Evolutionary conservation across 2,113 vertebrate genomes (phyloP).

Genomic region (Dromas ardeola): DNA sequence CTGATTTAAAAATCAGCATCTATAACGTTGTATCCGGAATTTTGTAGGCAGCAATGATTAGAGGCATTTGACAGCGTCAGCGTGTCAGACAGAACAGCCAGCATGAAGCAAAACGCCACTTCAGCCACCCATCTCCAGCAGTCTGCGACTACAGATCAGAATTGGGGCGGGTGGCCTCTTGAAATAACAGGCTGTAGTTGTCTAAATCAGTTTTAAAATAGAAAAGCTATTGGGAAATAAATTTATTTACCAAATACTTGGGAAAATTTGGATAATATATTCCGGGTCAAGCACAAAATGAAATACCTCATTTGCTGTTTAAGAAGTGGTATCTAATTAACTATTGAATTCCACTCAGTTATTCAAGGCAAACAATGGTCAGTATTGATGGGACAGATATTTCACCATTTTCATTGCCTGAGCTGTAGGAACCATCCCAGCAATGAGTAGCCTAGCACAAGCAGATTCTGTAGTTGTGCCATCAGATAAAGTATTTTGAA

Average conservation of each 20-base stretch:
- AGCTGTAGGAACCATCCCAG: conserved; percentile 27
- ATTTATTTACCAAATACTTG: not conserved
- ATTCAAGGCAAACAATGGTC: conserved; percentile 56
- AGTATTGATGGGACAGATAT: conserved; percentile 34
- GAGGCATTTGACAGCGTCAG: not conserved
- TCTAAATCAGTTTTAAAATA: not conserved
- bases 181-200: not conserved
- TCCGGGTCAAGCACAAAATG: conserved; percentile 16
- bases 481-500: conserved; percentile 10
- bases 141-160: not conserved
- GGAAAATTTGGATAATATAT: not conserved
- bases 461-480: not conserved
- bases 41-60: not conserved
- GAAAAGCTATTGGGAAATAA: conserved; percentile 8
- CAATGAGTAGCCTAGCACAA: not conserved
- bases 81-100: not conserved
- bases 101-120: not conserved
- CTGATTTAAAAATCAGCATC: not conserved
- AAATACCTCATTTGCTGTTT: not conserved
- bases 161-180: not conserved
- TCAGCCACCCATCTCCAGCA: not conserved
- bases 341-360: conserved; percentile 60
- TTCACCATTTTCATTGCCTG: not conserved
- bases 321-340: conserved; percentile 56
- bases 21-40: not conserved